Base-by-base conservation (phyloP, 2,113 vertebrate species). In the Apodemus sylvaticus region DNA sequence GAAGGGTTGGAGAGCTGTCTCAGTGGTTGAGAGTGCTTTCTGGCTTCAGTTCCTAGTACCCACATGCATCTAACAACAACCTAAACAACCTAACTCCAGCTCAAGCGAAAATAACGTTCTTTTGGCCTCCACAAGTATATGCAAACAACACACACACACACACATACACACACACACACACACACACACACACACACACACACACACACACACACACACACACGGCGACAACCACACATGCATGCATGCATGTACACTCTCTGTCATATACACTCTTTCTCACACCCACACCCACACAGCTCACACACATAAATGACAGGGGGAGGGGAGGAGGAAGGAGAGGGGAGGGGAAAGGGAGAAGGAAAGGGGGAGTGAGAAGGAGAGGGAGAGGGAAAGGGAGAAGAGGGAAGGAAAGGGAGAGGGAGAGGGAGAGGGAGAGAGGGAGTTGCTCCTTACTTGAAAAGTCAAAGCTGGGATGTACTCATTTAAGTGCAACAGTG, bases 401-500 rank as follows among this genome's bases (percentile, higher is more conserved):
- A 66, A 93, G 39, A 83, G 62, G 85, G 86, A 31, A 14, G 10
- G n/a, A 7, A 24, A 19, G 8, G 10, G 62, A 64, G 62, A 29
- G 60, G 22, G 17, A 55, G 53, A 12, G 60, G 62, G 8, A 26
- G 1, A 66, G n/a, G n/a, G n/a, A 93, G 39, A 83, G 62, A 81
- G 86, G 26, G 36, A 31, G 68, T 71, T 42, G 19, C 11, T 0
- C 53, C n/a, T n/a, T 81, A 1, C 2, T 13, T 90, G 82, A 45
- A 91, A 90, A 92, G 29, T 70, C 16, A 77, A 68, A 34, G 24
- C 45, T 31, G 53, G 39, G 81, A 92, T 82, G 70, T 39, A 6
- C 20, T 86, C 45, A 31, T 77, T 16, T 66, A 73, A 97, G 92
- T 89, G n/a, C 71, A 97, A 98, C 91, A 98, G 97, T 92, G 98